A percentile compares a stretch with the other conserved stretches of the same genome.
These are phyloP conservation scores for Gymnarchus niloticus DNA, from an alignment of 2,113 vertebrate species.

Conservation along the genomic window DNA sequence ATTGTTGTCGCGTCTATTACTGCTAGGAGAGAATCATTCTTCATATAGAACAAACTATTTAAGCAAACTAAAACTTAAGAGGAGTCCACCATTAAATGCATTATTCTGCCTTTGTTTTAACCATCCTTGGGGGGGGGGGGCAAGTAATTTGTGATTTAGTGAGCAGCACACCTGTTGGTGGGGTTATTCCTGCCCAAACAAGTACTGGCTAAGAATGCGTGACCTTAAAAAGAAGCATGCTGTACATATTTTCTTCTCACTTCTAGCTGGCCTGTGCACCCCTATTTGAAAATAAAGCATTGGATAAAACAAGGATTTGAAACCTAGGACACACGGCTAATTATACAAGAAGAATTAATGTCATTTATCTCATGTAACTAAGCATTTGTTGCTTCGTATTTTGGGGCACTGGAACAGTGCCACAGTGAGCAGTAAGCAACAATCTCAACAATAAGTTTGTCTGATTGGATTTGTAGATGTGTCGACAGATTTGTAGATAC, in stretches of 20 bases:
- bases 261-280: background rate
- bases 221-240: background rate
- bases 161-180: background rate
- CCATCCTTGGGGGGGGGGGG: background rate
- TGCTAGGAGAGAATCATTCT: too few relatives aligned
- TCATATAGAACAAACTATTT: background rate
- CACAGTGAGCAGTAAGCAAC: too few relatives aligned
- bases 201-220: too few relatives aligned
- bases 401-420: background rate
- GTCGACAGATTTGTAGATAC: background rate
- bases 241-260: background rate
- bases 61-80: background rate
- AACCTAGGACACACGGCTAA: background rate
- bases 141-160: background rate
- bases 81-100: background rate
- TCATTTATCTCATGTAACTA: background rate
- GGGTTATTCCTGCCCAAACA: background rate
- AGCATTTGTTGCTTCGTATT: background rate
- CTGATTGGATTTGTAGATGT: background rate
- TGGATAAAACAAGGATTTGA: background rate
- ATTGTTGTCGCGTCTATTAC: background rate
- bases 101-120: background rate
- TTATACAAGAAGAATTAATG: background rate
- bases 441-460: background rate
- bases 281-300: background rate